Conservation (phyloP, 2,113 vertebrate genomes). For the Phyllopteryx taeniolatus region DNA sequence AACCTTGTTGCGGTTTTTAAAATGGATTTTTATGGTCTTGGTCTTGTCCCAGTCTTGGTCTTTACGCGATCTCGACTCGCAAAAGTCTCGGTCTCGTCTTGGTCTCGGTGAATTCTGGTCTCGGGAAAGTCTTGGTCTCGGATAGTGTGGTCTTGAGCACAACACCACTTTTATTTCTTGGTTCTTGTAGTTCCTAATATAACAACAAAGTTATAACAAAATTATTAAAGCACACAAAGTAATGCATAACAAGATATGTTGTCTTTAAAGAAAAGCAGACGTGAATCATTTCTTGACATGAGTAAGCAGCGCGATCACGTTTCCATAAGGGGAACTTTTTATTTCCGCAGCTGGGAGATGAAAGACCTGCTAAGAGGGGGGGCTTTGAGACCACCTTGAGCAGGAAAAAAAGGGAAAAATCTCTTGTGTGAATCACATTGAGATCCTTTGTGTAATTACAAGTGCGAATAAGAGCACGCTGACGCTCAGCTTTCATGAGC, state of each 20-base stretch:
- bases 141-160: too few relatives aligned
- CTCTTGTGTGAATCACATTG: conserved; percentile 31
- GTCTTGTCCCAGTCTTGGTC: too few relatives aligned
- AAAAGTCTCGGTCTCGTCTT: too few relatives aligned
- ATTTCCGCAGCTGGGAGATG: conserved; percentile 31
- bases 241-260: not conserved
- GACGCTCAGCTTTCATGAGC: not conserved
- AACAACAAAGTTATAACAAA: too few relatives aligned
- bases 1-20: too few relatives aligned
- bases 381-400: conserved; percentile 11
- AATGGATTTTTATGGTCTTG: too few relatives aligned
- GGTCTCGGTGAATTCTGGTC: too few relatives aligned
- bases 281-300: not conserved
- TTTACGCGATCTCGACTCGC: too few relatives aligned
- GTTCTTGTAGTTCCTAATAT: too few relatives aligned
- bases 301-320: not conserved
- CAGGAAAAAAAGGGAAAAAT: not conserved
- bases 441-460: conserved; percentile 49
- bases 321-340: conserved; percentile 5
- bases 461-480: conserved; percentile 26
- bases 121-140: too few relatives aligned
- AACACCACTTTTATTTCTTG: too few relatives aligned
- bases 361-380: conserved; percentile 5
- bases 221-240: not conserved
- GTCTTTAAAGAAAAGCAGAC: not conserved